Conservation (phyloP, 2,113 vertebrate species). For the Todiramphus saurophagus region DNA sequence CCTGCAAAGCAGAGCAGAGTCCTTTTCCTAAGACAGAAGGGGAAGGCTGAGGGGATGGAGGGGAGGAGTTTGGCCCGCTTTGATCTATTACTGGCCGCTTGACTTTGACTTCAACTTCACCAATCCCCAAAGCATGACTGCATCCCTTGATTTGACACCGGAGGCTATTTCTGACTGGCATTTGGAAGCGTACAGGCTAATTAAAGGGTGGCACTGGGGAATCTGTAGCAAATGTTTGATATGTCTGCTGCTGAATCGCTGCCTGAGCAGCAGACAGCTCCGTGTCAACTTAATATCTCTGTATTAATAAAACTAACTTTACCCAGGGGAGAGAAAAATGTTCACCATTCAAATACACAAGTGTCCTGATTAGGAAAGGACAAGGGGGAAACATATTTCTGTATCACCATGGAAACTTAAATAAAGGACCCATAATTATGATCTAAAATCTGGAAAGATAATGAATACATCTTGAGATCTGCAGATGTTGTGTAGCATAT, state of each 20-base stretch:
- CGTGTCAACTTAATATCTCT: not conserved
- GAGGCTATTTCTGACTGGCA: not conserved
- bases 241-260: not conserved
- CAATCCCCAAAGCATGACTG: not conserved
- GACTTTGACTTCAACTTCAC: slow-evolving; percentile 27
- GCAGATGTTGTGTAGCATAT: slow-evolving; percentile 55
- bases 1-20: not conserved
- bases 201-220: slow-evolving; percentile 17
- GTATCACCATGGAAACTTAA: slow-evolving; percentile 63
- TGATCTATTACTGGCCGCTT: not conserved
- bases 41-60: not conserved
- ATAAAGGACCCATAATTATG: slow-evolving; percentile 57
- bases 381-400: slow-evolving; percentile 49
- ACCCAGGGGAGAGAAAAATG: slow-evolving; percentile 35
- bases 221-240: slow-evolving; percentile 1
- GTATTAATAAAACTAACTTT: slow-evolving; percentile 53
- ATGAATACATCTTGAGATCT: slow-evolving; percentile 59
- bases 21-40: not conserved
- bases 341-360: slow-evolving; percentile 30
- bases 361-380: slow-evolving; percentile 52
- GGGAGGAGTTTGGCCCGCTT: not conserved
- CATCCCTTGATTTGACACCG: not conserved
- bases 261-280: slow-evolving; percentile 34
- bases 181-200: not conserved
- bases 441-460: slow-evolving; percentile 51